These are phyloP conservation scores for Ophthalmolycus amberensis DNA, from an alignment of 2,113 vertebrate species.

Conservation along the genomic window DNA sequence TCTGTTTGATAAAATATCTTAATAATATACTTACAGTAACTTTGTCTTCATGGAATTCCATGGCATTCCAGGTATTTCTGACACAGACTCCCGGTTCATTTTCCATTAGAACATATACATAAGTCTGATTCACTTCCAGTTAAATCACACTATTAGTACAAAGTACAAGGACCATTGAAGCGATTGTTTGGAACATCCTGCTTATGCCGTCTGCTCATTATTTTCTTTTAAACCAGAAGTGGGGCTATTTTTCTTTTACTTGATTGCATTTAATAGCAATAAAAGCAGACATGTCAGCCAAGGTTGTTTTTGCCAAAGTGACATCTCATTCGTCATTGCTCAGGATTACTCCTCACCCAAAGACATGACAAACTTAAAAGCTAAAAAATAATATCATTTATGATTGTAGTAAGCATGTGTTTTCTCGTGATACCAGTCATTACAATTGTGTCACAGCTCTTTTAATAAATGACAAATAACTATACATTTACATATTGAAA, in stretches of 20 bases:
- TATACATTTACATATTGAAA: constrained; percentile 42
- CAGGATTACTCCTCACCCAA: constrained; percentile 27
- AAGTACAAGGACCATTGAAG: not conserved
- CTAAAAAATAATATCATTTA: constrained; percentile 29
- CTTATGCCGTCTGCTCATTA: constrained; percentile 39
- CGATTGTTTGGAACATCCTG: constrained; percentile 15
- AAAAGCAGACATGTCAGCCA: constrained; percentile 26
- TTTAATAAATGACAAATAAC: constrained; percentile 42
- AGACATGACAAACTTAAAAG: constrained; percentile 27
- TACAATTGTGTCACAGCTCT: constrained; percentile 28
- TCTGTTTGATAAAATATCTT: not conserved
- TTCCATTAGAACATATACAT: not conserved
- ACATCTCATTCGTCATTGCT: constrained; percentile 41
- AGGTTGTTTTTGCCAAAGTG: constrained; percentile 23
- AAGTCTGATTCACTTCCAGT: constrained; percentile 1
- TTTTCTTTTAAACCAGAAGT: constrained; percentile 27
- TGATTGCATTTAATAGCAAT: constrained; percentile 33
- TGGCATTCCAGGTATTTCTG: too few species aligned
- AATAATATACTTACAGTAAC: not conserved
- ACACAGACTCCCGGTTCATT: not conserved
- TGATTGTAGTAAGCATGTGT: not conserved
- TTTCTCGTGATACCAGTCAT: constrained; percentile 2
- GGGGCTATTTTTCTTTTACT: constrained; percentile 17
- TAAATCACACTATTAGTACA: constrained; percentile 31
- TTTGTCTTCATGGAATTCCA: not conserved